Percentiles rank a stretch among this genome's conserved stretches.
Conservation (phyloP, 2,797 vertebrate species). For the Peromyscus attwateri region DNA sequence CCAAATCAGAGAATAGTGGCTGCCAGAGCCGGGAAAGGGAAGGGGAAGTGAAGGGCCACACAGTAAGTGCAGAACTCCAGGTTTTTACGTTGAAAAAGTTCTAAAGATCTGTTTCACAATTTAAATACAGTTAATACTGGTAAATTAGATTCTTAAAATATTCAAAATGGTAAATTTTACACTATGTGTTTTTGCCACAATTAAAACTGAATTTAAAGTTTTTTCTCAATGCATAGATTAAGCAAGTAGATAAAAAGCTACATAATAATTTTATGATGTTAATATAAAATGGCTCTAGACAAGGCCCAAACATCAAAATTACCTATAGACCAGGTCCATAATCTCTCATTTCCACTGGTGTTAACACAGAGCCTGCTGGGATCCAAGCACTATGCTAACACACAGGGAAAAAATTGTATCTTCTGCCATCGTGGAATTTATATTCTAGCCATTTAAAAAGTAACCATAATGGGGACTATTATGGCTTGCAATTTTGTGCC, state of each 20-base stretch:
- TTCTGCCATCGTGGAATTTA: slow-evolving; percentile 11
- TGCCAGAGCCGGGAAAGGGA: not conserved
- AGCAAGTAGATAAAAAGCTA: slow-evolving; percentile 2
- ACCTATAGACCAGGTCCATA: not conserved
- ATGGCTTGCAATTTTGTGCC: not conserved
- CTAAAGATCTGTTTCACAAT: not conserved
- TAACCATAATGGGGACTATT: not conserved
- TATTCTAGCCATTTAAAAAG: not conserved
- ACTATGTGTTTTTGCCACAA: not conserved
- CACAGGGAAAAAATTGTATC: not conserved
- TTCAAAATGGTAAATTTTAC: not conserved
- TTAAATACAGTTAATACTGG: not conserved
- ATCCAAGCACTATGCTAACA: not conserved
- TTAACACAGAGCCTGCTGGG: not conserved
- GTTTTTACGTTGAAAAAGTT: not conserved
- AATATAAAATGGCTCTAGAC: slow-evolving; percentile 10
- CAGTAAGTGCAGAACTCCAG: not conserved
- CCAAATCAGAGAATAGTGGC: not conserved
- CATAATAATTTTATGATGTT: not conserved
- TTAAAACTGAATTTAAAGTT: not conserved
- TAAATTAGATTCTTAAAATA: not conserved
- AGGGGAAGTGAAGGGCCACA: not conserved
- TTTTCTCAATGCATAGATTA: not conserved
- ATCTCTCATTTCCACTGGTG: not conserved
- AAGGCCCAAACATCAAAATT: not conserved